Evolutionary conservation across 2,113 vertebrate genomes (phyloP).

Genomic region (Panthera uncia): DNA sequence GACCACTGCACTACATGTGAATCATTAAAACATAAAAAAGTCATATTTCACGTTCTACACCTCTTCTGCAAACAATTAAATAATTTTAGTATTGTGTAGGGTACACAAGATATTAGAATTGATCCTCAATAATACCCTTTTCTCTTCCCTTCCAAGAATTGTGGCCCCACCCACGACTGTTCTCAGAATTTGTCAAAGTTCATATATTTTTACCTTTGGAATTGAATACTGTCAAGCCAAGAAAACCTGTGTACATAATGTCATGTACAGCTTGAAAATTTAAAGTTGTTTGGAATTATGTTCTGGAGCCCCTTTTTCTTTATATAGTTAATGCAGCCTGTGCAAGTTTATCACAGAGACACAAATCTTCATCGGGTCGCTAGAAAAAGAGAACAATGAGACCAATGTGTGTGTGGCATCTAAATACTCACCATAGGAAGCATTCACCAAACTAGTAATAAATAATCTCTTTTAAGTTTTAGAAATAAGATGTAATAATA

Average conservation of each 20-base stretch:
- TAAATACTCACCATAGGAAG: neutral
- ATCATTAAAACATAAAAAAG: neutral
- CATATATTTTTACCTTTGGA: neutral
- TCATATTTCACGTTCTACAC: neutral
- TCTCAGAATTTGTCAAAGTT: neutral
- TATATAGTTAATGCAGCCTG: neutral
- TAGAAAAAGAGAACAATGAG: neutral
- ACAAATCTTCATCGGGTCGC: neutral
- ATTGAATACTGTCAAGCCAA: neutral
- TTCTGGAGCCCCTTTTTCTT: neutral
- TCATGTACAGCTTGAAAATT: neutral
- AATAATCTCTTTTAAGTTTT: neutral
- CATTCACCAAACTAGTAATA: neutral
- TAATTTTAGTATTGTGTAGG: neutral
- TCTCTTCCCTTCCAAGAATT: neutral
- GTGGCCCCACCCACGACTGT: rapidly evolving
- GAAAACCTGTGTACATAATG: neutral
- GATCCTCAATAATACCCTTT: neutral
- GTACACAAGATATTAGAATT: neutral
- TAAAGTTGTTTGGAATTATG: neutral
- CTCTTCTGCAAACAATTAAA: neutral
- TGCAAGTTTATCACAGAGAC: neutral
- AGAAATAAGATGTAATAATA: neutral
- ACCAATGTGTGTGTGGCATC: neutral
- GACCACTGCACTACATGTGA: neutral